These are phyloP conservation scores for Oegoconia quadripuncta DNA, from an alignment of 2,888 invertebrate species.

Conservation along the genomic window DNA sequence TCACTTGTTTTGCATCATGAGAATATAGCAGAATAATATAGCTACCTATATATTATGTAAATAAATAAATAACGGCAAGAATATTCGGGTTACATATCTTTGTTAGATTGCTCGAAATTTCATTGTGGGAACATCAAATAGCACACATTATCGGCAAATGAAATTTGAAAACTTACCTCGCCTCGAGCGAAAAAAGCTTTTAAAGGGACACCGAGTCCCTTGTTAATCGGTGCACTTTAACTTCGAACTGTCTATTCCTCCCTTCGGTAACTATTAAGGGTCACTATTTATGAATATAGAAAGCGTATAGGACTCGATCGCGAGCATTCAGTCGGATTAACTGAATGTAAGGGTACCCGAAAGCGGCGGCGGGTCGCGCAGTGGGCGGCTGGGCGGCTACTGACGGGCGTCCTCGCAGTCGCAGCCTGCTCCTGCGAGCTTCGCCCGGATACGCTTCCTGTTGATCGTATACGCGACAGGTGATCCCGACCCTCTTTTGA, in stretches of 20 bases:
- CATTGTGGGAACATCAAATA: too few species aligned
- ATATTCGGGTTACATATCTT: too few species aligned
- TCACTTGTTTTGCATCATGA: too few species aligned
- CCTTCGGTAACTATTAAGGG: too few species aligned
- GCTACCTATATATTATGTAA: too few species aligned
- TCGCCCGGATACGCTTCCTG: constrained; percentile 68
- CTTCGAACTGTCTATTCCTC: constrained; percentile 39
- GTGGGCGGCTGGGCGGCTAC: constrained; percentile 73
- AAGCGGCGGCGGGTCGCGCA: constrained; percentile 44
- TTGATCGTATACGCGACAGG: constrained; percentile 74
- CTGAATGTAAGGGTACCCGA: constrained; percentile 27
- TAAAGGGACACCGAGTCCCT: constrained; percentile 42
- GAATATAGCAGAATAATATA: too few species aligned
- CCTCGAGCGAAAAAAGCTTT: constrained; percentile 41
- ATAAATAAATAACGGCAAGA: too few species aligned
- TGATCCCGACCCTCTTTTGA: constrained; percentile 51
- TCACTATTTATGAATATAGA: too few species aligned
- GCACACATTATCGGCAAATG: background rate
- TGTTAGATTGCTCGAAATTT: too few species aligned
- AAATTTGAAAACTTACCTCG: constrained; percentile 53
- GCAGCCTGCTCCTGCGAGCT: constrained; percentile 51
- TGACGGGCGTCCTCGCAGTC: constrained; percentile 42
- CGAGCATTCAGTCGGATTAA: too few species aligned
- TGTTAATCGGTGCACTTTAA: constrained; percentile 48
- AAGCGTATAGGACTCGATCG: too few species aligned